Evolutionary conservation across 2,888 invertebrate genomes (phyloP), one percentile per base, ranked within the genome.

Genomic region (Agrochola litura): DNA sequence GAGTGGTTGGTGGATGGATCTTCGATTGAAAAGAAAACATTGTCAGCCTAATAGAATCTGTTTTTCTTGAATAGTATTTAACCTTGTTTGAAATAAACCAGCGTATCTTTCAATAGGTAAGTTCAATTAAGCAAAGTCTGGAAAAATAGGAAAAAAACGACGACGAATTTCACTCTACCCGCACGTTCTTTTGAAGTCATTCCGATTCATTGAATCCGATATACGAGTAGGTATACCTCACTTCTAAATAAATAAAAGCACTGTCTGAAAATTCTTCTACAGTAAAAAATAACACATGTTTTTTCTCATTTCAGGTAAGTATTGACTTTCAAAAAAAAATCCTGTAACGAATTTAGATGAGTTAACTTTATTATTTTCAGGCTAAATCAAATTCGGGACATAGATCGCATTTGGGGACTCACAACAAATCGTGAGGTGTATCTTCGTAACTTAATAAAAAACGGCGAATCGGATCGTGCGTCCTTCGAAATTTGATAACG

Each of bases 401-500:
- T 68, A 73, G 76, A 80, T 89, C 77, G 80, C 49, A 82, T 86
- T 75, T 76, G 79, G 61, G 69, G 66, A 73, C 81, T 77, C 76
- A 77, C 77, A 82, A 79, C 81, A 83, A 89, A 85, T 85, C 85
- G 78, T 81, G 71, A 87, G 86, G 80, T 87, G 77, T 89, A 84
- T 84, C 75, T 61, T 67, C 68, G 70, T 86, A 86, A 89, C 79
- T 75, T 66, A 69, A 88, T 88, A 81, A 82, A 82, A 81, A 82
- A 80, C 41, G 77, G 82, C 30, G 76, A 76, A 79, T 83, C 71
- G 72, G 82, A 82, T 82, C 84, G 82, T 61, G 60, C 76, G 81
- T 68, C 84, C 84, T 79, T 64, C 78, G 80, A 74, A 81, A 89
- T 87, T 78, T 82, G 81, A 88, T 89, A 88, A 88, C 81, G 81